A percentile compares a stretch with the other conserved stretches of the same genome.
phyloP scores from a whole-genome alignment of 2,797 vertebrate genomes.

The Liasis olivaceus region DNA sequence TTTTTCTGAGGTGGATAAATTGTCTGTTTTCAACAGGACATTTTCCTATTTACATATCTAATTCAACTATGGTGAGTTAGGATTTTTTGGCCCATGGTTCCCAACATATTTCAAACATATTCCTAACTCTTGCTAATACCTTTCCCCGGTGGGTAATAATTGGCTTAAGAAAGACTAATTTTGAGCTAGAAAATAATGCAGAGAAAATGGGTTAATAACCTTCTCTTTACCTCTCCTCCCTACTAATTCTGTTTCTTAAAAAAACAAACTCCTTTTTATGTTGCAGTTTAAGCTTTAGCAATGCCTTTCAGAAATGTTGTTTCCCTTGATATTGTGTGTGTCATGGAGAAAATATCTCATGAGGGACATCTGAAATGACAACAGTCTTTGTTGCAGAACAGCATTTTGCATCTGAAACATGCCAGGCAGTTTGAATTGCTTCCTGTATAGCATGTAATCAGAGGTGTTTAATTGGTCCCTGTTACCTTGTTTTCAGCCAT shows the following conservation, averaged over 20 bases:
- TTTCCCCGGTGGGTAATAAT: neutral
- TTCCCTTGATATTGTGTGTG: neutral
- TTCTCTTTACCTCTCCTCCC: neutral
- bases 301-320: neutral
- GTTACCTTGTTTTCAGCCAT: neutral
- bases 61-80: neutral
- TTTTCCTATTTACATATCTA: neutral
- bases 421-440: neutral
- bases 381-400: neutral
- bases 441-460: neutral
- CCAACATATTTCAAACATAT: neutral
- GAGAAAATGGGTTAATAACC: neutral
- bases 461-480: neutral
- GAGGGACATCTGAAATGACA: neutral
- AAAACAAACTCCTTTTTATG: neutral
- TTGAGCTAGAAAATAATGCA: neutral
- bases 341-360: neutral
- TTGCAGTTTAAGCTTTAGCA: neutral
- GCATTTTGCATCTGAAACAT: neutral
- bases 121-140: neutral
- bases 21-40: neutral
- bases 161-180: neutral
- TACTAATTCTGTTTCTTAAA: neutral
- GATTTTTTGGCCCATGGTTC: neutral
- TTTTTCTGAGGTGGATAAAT: neutral